Percentiles rank a stretch among this genome's conserved stretches.
phyloP scores from a whole-genome alignment of 2,113 vertebrate species.

The Gnathochromis pfefferi region DNA sequence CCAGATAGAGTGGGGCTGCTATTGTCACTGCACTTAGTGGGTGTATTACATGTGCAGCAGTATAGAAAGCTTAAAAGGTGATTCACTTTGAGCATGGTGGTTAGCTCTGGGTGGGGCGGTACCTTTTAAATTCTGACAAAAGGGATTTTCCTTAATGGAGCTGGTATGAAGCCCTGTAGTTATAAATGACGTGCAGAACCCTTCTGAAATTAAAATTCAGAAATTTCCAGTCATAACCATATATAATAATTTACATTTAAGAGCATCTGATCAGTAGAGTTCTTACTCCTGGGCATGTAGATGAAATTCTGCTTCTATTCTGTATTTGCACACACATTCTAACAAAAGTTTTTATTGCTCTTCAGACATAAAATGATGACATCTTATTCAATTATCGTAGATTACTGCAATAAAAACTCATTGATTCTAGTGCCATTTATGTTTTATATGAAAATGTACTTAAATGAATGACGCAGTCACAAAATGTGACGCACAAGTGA shows the following conservation, averaged over 20 bases:
- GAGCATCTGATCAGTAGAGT: not conserved
- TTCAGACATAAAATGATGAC: not conserved
- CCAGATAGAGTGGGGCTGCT: not conserved
- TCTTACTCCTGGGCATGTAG: not conserved
- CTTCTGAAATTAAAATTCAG: fast-evolving
- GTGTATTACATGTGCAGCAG: not conserved
- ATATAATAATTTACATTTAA: not conserved
- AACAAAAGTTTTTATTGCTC: not conserved
- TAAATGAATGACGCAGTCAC: not conserved
- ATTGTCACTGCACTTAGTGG: constrained; percentile 8
- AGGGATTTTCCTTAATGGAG: not conserved
- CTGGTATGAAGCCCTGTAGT: not conserved
- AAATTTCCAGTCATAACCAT: not conserved
- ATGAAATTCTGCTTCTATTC: not conserved
- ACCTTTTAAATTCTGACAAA: not conserved
- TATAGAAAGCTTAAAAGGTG: not conserved
- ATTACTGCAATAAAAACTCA: not conserved
- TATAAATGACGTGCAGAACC: not conserved
- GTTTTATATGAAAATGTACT: not conserved
- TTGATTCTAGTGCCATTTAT: not conserved
- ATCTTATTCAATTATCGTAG: not conserved
- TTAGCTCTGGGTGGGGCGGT: not conserved
- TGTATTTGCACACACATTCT: not conserved
- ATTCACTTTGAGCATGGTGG: not conserved
- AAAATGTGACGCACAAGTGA: not conserved